Base-by-base conservation (phyloP, 2,888 invertebrate genomes). In the Oscheius sp. region DNA sequence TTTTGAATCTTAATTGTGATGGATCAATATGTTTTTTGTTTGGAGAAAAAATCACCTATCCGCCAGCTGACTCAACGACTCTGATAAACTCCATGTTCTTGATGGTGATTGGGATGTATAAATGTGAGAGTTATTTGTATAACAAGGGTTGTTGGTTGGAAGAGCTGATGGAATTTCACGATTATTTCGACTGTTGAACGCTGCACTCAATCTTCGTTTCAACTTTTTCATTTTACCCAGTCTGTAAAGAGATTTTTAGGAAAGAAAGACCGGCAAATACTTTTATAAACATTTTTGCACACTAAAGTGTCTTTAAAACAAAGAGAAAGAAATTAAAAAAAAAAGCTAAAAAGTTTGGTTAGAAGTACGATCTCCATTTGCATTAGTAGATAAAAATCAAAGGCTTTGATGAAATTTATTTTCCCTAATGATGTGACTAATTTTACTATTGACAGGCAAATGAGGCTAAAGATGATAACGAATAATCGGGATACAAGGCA, bases 211-310 rank as follows among this genome's bases (percentile, higher is more conserved):
- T 44, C 81, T 70, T 41, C 82, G 71, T 66, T 80, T 80, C 51
- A 81, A 71, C 62, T 79, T 80, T 44, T 82, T 82, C 82, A 82
- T 82, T n/a, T n/a, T n/a, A n/a, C n/a, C n/a, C n/a, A n/a, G n/a
- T n/a, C n/a, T n/a, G n/a, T n/a, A n/a, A n/a, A n/a, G n/a, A n/a
- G n/a, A n/a, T n/a, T n/a, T 38, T 38, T 14, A 22, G 6, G 44
- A 44, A 6, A 44, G 6, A 6, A 44, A 22, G 22, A 44, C 6
- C 3, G 4, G 6, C 20, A n/a, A 50, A n/a, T n/a, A n/a, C n/a
- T n/a, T n/a, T n/a, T n/a, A n/a, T n/a, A n/a, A n/a, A n/a, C n/a
- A n/a, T n/a, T n/a, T n/a, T n/a, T n/a, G n/a, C n/a, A n/a, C n/a
- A n/a, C n/a, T n/a, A n/a, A n/a, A n/a, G n/a, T n/a, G n/a, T n/a